Percentiles rank a stretch among this genome's conserved stretches.
Conservation (phyloP, 2,113 vertebrate species). For the Phyllopteryx taeniolatus region DNA sequence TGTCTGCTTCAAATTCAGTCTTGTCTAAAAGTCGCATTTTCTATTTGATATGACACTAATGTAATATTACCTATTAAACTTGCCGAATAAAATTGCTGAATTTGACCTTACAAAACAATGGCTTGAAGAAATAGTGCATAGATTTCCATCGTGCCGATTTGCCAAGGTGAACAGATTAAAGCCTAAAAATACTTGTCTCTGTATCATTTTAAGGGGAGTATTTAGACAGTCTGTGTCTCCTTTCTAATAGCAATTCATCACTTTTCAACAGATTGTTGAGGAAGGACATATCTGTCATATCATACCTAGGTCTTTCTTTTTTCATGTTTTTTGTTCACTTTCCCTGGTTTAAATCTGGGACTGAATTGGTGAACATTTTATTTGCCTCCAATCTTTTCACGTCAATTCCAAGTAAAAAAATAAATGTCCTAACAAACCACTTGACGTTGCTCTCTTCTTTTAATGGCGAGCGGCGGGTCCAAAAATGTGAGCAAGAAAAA, state of each 20-base stretch:
- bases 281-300: background rate
- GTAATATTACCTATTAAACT: background rate
- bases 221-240: background rate
- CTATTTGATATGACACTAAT: background rate
- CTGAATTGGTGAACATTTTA: too few relatives aligned
- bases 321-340: too few relatives aligned
- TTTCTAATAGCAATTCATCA: background rate
- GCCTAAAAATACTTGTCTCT: background rate
- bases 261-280: background rate
- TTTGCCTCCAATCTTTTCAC: too few relatives aligned
- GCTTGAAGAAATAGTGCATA: background rate
- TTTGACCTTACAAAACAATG: background rate
- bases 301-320: background rate
- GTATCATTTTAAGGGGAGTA: background rate
- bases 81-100: background rate
- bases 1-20: too few relatives aligned
- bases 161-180: background rate
- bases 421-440: too few relatives aligned
- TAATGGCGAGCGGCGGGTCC: too few relatives aligned
- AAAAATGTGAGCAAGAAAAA: too few relatives aligned
- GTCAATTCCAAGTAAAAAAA: too few relatives aligned
- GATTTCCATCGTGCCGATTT: background rate
- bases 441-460: too few relatives aligned
- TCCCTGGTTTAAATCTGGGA: too few relatives aligned
- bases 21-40: too few relatives aligned